A percentile compares a stretch with the other conserved stretches of the same genome.
These are phyloP conservation scores for Malurus splendens DNA, from an alignment of 2,797 vertebrate genomes.

Conservation along the genomic window DNA sequence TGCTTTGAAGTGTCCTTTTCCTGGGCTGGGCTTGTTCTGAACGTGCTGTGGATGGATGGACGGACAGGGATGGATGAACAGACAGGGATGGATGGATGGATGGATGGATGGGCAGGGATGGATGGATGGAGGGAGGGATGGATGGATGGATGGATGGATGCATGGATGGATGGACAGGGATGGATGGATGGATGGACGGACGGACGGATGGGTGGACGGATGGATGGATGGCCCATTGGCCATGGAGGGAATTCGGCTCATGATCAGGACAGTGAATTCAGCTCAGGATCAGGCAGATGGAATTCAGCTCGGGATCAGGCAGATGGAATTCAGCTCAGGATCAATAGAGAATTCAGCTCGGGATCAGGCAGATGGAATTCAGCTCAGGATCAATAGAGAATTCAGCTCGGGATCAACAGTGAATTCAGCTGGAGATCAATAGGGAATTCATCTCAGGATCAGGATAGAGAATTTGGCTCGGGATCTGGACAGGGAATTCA, in stretches of 20 bases:
- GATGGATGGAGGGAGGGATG: too few relatives aligned
- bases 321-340: fast-evolving
- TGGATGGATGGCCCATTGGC: too few relatives aligned
- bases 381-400: neutral
- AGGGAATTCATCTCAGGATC: neutral
- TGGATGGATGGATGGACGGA: too few relatives aligned
- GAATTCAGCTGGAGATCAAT: neutral
- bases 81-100: too few relatives aligned
- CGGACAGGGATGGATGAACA: too few relatives aligned
- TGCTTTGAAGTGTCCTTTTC: slow-evolving; percentile 48
- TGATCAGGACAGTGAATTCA: neutral
- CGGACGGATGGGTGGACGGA: too few relatives aligned
- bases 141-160: too few relatives aligned
- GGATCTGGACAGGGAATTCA: neutral
- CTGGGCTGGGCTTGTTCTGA: slow-evolving; percentile 6
- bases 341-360: neutral
- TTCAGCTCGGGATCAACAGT: fast-evolving
- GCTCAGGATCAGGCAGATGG: neutral
- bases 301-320: neutral
- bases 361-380: neutral
- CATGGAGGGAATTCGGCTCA: neutral
- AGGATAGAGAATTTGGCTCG: neutral
- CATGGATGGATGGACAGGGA: too few relatives aligned
- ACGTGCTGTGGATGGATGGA: neutral
- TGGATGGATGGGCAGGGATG: too few relatives aligned